Percentiles rank a stretch among this genome's conserved stretches.
phyloP scores from a whole-genome alignment of 2,797 vertebrate species.

The Discoglossus pictus region DNA sequence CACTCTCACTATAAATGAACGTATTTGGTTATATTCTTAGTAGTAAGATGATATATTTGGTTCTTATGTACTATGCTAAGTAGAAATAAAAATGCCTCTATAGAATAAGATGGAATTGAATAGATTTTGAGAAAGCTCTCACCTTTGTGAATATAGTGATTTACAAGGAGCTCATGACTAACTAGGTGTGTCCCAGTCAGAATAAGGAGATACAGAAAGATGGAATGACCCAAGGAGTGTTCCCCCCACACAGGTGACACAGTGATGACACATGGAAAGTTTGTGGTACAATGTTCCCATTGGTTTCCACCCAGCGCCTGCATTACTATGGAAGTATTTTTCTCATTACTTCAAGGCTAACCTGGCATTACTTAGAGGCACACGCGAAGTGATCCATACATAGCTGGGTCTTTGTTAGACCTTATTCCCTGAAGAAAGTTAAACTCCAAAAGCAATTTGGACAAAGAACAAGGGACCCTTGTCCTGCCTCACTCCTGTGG shows the following conservation, averaged over 20 bases:
- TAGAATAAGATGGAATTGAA: too few relatives aligned
- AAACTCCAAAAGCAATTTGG: constrained; percentile 36
- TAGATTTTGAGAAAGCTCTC: too few relatives aligned
- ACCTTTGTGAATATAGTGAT: too few relatives aligned
- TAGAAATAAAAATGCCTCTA: too few relatives aligned
- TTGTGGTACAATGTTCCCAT: constrained; percentile 11
- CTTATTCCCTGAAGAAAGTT: constrained; percentile 37
- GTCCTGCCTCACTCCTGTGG: constrained; percentile 42
- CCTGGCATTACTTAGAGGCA: constrained; percentile 30
- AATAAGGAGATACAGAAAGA: not conserved
- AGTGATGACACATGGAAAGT: constrained; percentile 17
- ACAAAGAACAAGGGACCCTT: constrained; percentile 47
- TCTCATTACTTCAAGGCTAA: constrained; percentile 27
- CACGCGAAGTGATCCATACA: constrained; percentile 26
- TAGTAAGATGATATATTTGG: too few relatives aligned
- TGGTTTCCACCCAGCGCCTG: constrained; percentile 13
- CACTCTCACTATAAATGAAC: too few relatives aligned
- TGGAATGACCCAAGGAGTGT: constrained; percentile 10
- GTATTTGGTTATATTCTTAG: too few relatives aligned
- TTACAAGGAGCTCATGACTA: too few relatives aligned
- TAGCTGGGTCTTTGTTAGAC: constrained; percentile 34
- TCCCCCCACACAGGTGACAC: constrained; percentile 1
- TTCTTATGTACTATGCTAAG: too few relatives aligned
- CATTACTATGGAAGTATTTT: constrained; percentile 22
- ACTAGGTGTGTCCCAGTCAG: not conserved